These are phyloP conservation scores for Cavia aperea DNA, from an alignment of 2,113 vertebrate genomes.

Conservation along the genomic window DNA sequence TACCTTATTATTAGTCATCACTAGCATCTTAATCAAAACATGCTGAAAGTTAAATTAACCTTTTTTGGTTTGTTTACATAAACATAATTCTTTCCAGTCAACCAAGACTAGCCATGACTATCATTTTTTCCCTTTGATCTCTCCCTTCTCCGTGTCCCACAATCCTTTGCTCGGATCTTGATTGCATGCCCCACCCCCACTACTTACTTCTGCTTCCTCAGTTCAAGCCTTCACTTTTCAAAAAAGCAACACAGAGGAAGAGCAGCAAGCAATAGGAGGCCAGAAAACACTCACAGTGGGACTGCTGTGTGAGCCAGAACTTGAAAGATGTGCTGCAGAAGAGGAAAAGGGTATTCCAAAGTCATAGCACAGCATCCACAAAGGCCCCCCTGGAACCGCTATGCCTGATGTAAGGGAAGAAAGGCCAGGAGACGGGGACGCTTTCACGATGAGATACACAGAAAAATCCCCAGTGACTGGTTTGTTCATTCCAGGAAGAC, in stretches of 20 bases:
- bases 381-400: neutral
- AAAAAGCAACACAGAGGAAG: neutral
- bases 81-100: neutral
- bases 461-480: neutral
- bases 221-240: slow-evolving; percentile 18
- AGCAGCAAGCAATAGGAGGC: neutral
- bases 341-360: neutral
- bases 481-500: neutral
- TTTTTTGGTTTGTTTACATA: neutral
- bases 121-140: neutral
- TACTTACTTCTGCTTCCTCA: neutral
- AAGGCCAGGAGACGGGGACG: neutral
- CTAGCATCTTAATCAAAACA: neutral
- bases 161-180: neutral
- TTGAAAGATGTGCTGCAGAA: slow-evolving; percentile 12
- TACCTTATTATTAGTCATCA: neutral
- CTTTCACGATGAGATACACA: neutral
- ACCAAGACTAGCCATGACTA: neutral
- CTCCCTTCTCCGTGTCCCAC: neutral
- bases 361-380: neutral
- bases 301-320: neutral
- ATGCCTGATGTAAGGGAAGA: neutral
- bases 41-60: neutral
- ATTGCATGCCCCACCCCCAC: neutral
- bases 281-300: neutral